phyloP scores from a whole-genome alignment of 2,797 vertebrate species.

The Acanthurus lineatus region DNA sequence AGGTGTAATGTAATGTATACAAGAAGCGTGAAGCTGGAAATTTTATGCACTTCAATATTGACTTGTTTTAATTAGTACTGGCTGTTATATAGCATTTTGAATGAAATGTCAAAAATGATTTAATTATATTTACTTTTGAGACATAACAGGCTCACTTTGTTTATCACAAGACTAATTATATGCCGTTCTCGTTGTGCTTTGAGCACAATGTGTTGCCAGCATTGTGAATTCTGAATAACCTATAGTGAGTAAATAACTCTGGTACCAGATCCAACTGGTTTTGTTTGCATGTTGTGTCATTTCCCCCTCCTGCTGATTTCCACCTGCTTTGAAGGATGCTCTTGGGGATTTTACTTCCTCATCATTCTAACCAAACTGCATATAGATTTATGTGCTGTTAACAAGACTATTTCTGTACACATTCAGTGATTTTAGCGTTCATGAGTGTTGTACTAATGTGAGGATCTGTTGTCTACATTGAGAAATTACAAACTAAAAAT shows the following conservation, averaged over 20 bases:
- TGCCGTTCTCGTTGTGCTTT: no score
- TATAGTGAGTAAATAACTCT: conserved; percentile 45
- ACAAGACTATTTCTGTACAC: conserved; percentile 1
- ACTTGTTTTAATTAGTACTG: no score
- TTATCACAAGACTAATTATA: no score
- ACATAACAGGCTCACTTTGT: no score
- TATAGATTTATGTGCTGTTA: neutral
- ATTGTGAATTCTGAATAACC: conserved; percentile 12
- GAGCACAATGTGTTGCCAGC: no score
- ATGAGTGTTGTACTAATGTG: neutral
- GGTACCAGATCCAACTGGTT: conserved; percentile 54
- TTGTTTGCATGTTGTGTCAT: conserved; percentile 44
- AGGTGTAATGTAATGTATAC: no score
- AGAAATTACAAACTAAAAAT: neutral
- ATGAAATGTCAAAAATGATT: no score
- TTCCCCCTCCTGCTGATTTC: conserved; percentile 59
- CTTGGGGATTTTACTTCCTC: conserved; percentile 35
- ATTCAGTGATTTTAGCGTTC: neutral
- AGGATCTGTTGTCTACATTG: neutral
- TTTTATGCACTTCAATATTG: no score
- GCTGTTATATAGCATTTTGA: no score
- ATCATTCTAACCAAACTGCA: conserved; percentile 14
- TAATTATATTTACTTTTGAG: no score
- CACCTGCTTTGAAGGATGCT: conserved; percentile 65
- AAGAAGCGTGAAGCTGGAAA: no score